phyloP scores from a whole-genome alignment of 2,888 invertebrate genomes.

The Sarcophaga variegata region DNA sequence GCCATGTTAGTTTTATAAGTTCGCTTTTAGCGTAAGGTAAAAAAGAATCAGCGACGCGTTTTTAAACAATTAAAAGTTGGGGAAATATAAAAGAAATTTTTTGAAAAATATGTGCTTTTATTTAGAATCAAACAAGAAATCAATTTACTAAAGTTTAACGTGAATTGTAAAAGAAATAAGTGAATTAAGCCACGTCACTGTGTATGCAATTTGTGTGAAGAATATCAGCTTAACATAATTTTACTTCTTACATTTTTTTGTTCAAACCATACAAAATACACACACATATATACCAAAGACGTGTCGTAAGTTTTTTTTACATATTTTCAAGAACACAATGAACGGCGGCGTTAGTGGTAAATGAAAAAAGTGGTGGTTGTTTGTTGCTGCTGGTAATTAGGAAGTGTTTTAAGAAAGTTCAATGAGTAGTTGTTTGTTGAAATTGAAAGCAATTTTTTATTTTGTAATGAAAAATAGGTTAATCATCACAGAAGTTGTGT shows the following conservation, averaged over 20 bases:
- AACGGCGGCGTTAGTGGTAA: conserved; percentile 49
- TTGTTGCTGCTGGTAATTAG: conserved; percentile 42
- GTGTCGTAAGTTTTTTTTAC: conserved; percentile 65
- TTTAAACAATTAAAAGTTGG: conserved; percentile 62
- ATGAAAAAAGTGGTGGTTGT: conserved; percentile 51
- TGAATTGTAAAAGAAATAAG: conserved; percentile 67
- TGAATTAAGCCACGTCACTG: conserved; percentile 73
- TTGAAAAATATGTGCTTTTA: conserved; percentile 68
- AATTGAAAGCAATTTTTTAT: background rate
- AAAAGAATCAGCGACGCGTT: conserved; percentile 69
- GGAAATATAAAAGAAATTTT: conserved; percentile 53
- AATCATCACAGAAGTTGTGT: background rate
- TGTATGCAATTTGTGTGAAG: conserved; percentile 36
- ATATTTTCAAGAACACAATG: conserved; percentile 34
- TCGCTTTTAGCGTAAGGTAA: conserved; percentile 73
- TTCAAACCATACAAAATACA: conserved; percentile 48
- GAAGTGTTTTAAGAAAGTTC: conserved; percentile 5
- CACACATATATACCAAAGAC: conserved; percentile 54
- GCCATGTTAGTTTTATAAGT: conserved; percentile 72
- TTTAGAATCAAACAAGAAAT: conserved; percentile 31
- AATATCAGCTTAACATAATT: conserved; percentile 41
- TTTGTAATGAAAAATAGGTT: background rate
- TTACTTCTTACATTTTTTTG: conserved; percentile 43
- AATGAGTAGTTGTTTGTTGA: background rate
- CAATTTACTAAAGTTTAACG: conserved; percentile 49